Conservation (phyloP, 2,888 invertebrate genomes). For the Tipula helvola region DNA sequence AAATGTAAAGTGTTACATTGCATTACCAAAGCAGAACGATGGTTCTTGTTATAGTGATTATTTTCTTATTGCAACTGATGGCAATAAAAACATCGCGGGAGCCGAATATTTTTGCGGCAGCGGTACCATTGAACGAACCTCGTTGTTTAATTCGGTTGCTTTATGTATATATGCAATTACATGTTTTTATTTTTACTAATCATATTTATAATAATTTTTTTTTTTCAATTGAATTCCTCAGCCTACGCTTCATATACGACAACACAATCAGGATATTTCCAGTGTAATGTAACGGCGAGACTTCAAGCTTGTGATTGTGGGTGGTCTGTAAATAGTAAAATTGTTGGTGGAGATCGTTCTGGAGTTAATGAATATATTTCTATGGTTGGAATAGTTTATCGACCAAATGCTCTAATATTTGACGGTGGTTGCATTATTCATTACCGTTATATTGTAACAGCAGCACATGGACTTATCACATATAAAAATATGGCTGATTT, state of each 20-base stretch:
- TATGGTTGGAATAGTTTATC: conserved; percentile 41
- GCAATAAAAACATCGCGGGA: conserved; percentile 28
- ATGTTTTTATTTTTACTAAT: neutral
- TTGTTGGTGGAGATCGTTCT: conserved; percentile 42
- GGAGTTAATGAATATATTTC: conserved; percentile 45
- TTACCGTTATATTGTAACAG: conserved; percentile 37
- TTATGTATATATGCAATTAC: neutral
- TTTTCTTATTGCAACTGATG: conserved; percentile 32
- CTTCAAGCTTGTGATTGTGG: conserved; percentile 29
- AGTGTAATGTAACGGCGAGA: neutral
- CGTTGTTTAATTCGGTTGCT: neutral
- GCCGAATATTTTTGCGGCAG: conserved; percentile 33
- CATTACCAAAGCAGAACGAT: conserved; percentile 23
- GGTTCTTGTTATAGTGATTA: conserved; percentile 25
- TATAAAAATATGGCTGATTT: conserved; percentile 20
- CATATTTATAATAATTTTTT: neutral
- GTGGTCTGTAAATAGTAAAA: conserved; percentile 32
- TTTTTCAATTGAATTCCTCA: neutral
- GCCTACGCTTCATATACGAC: neutral
- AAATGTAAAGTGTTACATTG: conserved; percentile 25
- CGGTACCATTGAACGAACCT: conserved; percentile 16
- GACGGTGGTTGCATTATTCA: conserved; percentile 39
- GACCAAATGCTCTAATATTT: conserved; percentile 21
- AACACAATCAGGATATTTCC: neutral
- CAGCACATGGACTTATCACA: conserved; percentile 38